These are phyloP conservation scores for Pterocles gutturalis DNA, from an alignment of 2,113 vertebrate species.

Conservation along the genomic window DNA sequence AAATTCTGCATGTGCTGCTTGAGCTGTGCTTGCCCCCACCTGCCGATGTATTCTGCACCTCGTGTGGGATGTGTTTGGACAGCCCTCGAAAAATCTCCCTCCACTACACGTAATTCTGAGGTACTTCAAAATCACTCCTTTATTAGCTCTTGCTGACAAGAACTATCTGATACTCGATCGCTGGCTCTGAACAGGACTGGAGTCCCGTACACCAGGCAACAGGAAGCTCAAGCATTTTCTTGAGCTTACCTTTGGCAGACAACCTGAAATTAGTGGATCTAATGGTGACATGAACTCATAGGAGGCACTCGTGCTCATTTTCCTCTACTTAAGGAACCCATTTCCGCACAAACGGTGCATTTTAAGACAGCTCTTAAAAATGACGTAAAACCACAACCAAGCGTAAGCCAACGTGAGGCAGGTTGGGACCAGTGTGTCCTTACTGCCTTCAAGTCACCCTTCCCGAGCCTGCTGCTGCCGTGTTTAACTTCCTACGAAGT, in stretches of 20 bases:
- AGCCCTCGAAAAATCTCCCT: background rate
- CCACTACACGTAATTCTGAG: background rate
- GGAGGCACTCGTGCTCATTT: background rate
- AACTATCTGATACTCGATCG: background rate
- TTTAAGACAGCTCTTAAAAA: background rate
- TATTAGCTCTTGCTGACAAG: background rate
- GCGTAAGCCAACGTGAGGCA: background rate
- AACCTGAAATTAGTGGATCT: background rate
- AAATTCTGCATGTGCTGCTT: background rate
- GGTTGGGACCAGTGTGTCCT: background rate
- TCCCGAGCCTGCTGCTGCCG: background rate
- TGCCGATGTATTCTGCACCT: background rate
- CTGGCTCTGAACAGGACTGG: background rate
- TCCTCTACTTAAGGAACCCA: background rate
- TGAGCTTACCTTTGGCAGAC: background rate
- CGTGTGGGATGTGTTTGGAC: background rate
- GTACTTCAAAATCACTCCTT: background rate
- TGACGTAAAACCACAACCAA: background rate
- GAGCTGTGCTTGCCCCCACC: background rate
- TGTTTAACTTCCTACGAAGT: background rate
- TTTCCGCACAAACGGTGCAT: background rate
- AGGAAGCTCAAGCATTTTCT: background rate
- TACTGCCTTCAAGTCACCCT: background rate
- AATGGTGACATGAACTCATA: rapidly evolving
- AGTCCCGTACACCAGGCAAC: background rate